Evolutionary conservation across 2,113 vertebrate genomes (phyloP).

Genomic region (Cyprinodon brontotheroides): DNA sequence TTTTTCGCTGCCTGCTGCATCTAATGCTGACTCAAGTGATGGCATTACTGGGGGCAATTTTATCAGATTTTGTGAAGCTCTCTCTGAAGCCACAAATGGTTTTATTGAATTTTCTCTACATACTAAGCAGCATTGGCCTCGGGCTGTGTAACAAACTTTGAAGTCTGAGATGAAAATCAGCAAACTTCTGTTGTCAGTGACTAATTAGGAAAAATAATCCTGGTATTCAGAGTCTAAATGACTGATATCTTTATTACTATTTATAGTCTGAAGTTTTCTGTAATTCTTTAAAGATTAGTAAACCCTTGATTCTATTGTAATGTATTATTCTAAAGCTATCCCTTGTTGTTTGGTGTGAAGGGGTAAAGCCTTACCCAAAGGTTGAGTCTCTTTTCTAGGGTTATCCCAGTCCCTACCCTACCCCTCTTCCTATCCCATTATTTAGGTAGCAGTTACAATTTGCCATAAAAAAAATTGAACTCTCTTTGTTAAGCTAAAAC

Average conservation of each 20-base stretch:
- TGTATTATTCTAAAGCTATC: not conserved
- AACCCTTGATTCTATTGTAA: not conserved
- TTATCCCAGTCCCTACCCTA: too few relatives aligned
- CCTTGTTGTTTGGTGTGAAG: not conserved
- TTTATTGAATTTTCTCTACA: slow-evolving; percentile 11
- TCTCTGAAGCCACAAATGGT: slow-evolving; percentile 4
- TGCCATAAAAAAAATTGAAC: too few relatives aligned
- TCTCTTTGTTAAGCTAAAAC: too few relatives aligned
- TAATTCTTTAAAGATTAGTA: not conserved
- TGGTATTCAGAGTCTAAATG: not conserved
- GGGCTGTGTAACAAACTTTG: slow-evolving; percentile 5
- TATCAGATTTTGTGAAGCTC: slow-evolving; percentile 6
- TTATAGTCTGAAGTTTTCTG: not conserved
- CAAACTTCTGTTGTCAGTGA: not conserved
- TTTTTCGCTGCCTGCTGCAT: not conserved
- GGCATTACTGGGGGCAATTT: slow-evolving; percentile 25
- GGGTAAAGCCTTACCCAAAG: not conserved
- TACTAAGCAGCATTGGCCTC: not conserved
- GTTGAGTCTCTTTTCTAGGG: too few relatives aligned
- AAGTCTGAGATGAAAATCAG: slow-evolving; percentile 9
- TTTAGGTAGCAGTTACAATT: not conserved
- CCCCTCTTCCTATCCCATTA: too few relatives aligned
- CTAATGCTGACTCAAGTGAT: slow-evolving; percentile 7
- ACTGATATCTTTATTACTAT: not conserved
- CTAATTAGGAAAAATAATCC: slow-evolving; percentile 2